phyloP scores from a whole-genome alignment of 92 coral and sea anemone species.

The Umimayanthus kanabou region DNA sequence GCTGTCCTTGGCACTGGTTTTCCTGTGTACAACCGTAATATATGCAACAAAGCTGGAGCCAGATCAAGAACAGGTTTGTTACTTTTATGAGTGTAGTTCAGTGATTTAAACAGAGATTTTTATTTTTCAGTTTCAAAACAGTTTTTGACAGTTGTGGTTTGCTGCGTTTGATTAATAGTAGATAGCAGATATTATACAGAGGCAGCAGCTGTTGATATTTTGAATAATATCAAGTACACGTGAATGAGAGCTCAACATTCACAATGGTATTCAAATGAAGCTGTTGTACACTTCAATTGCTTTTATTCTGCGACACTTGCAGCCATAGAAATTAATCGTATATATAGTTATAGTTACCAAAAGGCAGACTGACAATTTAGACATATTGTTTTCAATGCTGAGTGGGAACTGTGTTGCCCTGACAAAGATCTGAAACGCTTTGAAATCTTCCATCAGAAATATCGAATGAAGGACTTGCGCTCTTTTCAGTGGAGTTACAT shows the following conservation, averaged over 20 bases:
- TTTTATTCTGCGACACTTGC: background rate
- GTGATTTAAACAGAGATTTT: background rate
- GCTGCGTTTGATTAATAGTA: background rate
- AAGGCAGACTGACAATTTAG: background rate
- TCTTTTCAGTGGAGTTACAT: no score
- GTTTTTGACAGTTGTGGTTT: background rate
- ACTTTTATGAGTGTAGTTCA: background rate
- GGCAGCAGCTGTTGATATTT: background rate
- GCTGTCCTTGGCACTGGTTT: constrained; percentile 61
- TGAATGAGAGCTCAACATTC: background rate
- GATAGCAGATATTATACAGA: background rate
- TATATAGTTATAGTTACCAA: background rate
- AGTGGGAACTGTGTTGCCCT: background rate
- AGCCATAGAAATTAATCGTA: background rate
- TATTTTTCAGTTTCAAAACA: background rate
- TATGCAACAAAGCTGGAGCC: constrained; percentile 89
- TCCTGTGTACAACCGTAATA: constrained; percentile 69
- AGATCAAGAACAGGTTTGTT: constrained; percentile 90
- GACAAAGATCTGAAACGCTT: background rate
- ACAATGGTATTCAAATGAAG: background rate
- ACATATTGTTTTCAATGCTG: background rate
- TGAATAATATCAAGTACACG: background rate
- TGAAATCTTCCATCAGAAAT: background rate
- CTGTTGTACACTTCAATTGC: background rate
- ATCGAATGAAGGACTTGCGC: background rate